Evolutionary conservation across 37 sponge, comb jelly and placozoan genomes (phyloP).

Genomic region (Beroe ovata): DNA sequence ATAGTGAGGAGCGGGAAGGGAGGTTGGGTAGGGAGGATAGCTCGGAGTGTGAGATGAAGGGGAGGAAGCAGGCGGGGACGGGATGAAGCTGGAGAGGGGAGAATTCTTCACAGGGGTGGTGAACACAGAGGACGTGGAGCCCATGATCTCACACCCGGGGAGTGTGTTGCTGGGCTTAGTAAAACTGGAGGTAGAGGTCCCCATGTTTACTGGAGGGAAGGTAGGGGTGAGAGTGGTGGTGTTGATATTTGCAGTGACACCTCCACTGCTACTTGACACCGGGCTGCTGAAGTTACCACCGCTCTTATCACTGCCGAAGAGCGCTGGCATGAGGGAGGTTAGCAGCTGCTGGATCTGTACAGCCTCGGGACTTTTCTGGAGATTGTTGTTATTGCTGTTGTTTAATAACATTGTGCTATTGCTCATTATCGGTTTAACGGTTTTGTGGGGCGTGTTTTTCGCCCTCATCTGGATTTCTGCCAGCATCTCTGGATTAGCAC

Average conservation of each 20-base stretch:
- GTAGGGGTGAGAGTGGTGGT: not conserved
- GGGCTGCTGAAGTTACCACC: not conserved
- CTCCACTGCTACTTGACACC: not conserved
- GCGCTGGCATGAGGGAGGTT: constrained; percentile 22
- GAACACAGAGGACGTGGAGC: not conserved
- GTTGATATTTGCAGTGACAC: not conserved
- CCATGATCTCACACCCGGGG: not conserved
- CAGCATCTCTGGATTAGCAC: constrained; percentile 16
- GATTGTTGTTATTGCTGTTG: not conserved
- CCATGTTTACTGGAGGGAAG: not conserved
- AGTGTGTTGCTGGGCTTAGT: not conserved
- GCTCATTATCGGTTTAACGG: not conserved
- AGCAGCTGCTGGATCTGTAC: constrained; percentile 24
- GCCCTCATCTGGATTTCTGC: constrained; percentile 50
- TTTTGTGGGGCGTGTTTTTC: constrained; percentile 1
- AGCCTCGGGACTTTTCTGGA: constrained; percentile 13
- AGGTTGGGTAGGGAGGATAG: not conserved
- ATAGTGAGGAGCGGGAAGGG: not conserved
- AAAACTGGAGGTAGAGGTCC: not conserved
- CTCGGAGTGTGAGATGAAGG: no score
- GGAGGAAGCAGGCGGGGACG: no score
- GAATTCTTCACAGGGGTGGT: not conserved
- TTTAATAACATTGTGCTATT: not conserved
- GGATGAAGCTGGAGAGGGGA: not conserved
- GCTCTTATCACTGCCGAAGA: not conserved